Conservation (phyloP, 2,797 vertebrate genomes). For the Leuciscus waleckii region DNA sequence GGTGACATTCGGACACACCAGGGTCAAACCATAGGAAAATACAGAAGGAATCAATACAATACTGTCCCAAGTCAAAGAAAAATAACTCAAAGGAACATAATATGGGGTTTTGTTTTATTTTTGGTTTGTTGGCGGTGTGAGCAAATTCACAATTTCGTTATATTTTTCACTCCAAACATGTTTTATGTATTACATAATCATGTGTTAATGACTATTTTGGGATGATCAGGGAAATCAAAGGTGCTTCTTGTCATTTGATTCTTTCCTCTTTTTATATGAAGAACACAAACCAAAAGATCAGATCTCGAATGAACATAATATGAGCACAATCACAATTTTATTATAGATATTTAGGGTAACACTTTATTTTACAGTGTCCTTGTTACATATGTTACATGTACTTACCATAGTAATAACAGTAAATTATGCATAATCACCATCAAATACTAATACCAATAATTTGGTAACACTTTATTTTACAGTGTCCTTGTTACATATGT, state of each 20-base stretch:
- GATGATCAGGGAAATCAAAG: background rate
- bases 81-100: background rate
- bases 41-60: conserved; percentile 16
- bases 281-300: background rate
- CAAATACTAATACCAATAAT: no score
- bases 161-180: background rate
- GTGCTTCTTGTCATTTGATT: background rate
- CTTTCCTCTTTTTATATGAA: background rate
- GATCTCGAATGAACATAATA: no score
- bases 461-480: no score
- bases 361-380: no score
- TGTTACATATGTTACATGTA: no score
- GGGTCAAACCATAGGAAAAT: conserved; percentile 30
- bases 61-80: conserved; percentile 5
- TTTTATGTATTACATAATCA: background rate
- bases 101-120: background rate
- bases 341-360: no score
- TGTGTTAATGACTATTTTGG: background rate
- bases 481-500: no score
- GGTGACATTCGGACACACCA: conserved; percentile 43
- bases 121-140: background rate
- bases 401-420: no score
- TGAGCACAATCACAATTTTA: no score
- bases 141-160: no score
- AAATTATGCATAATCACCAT: no score